A percentile compares a stretch with the other conserved stretches of the same genome.
Evolutionary conservation across 2,797 vertebrate genomes (phyloP).

Genomic region (Gadopsis bispinosus): DNA sequence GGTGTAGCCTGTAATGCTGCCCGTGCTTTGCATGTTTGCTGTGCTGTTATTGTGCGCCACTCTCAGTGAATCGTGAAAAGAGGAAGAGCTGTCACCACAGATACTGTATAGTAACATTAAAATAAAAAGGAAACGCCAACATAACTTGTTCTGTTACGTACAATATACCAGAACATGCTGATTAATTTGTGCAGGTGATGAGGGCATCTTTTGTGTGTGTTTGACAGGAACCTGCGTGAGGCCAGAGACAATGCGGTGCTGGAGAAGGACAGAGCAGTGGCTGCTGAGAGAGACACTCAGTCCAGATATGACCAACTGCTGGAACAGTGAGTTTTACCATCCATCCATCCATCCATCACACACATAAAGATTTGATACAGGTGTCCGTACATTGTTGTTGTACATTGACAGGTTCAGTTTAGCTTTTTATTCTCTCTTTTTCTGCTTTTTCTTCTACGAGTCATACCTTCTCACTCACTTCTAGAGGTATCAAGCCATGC

Average conservation of each 20-base stretch:
- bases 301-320: conserved; percentile 93
- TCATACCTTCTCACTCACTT: background rate
- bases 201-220: conserved; percentile 1
- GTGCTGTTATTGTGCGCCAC: background rate
- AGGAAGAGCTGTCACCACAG: background rate
- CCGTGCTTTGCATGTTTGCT: background rate
- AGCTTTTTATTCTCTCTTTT: background rate
- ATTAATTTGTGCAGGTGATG: background rate
- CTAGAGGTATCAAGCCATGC: background rate
- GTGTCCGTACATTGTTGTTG: background rate
- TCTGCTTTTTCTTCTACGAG: background rate
- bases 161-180: background rate
- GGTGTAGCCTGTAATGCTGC: background rate
- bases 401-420: background rate
- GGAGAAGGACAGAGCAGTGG: conserved; percentile 91
- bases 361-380: background rate
- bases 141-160: background rate
- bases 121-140: conserved; percentile 1
- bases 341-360: background rate
- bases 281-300: conserved; percentile 89
- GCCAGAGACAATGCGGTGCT: conserved; percentile 92
- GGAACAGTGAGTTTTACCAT: conserved; percentile 90
- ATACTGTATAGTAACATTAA: background rate
- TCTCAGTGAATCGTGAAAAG: background rate
- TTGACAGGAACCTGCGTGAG: conserved; percentile 92